Evolutionary conservation across 2,113 vertebrate genomes (phyloP).

Genomic region (Odobenus rosmarus): DNA sequence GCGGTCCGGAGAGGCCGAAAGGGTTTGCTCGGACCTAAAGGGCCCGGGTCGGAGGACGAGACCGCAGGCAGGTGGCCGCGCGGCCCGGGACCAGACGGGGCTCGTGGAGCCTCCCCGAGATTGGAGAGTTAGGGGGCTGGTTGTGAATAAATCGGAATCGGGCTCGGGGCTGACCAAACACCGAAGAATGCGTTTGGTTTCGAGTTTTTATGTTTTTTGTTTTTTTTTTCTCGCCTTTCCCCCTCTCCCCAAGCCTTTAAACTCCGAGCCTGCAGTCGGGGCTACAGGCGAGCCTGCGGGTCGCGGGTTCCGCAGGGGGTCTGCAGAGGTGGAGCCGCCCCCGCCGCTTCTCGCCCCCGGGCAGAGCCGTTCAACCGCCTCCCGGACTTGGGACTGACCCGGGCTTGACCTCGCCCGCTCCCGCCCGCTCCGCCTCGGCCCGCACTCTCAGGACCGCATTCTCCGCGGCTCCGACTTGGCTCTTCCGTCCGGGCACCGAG

Average conservation of each 20-base stretch:
- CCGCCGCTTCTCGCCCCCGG: not conserved
- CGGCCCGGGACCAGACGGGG: too few species aligned
- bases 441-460: not conserved
- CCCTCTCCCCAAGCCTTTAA: not conserved
- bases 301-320: not conserved
- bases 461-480: not conserved
- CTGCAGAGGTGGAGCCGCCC: not conserved
- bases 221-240: fast-evolving
- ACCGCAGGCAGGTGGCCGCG: not conserved
- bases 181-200: not conserved
- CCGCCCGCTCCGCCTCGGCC: not conserved
- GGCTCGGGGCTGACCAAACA: not conserved
- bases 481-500: not conserved
- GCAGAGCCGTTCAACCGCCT: not conserved
- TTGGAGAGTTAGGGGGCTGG: too few species aligned
- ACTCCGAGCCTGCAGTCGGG: not conserved
- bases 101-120: not conserved
- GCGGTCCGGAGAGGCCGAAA: not conserved
- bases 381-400: not conserved
- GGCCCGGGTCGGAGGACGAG: not conserved
- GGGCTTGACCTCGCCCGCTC: not conserved
- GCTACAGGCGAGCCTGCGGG: not conserved
- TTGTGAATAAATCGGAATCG: not conserved
- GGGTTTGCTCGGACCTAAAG: not conserved
- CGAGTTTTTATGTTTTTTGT: too few species aligned